Base-by-base conservation (phyloP, 2,888 invertebrate genomes). In the Campaea margaritaria region DNA sequence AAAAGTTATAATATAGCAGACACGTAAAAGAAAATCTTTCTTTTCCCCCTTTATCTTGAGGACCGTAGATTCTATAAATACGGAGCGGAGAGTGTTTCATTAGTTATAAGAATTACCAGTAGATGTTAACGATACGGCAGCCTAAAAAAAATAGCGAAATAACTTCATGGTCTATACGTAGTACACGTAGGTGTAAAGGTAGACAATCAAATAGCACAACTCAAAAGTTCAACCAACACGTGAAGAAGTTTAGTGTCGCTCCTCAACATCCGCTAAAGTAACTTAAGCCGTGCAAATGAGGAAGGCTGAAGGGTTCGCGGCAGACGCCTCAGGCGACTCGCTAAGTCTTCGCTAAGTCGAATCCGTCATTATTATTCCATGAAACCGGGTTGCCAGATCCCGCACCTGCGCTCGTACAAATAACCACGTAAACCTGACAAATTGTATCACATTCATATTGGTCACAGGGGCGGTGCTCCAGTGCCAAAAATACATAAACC, bases 351-450 rank as follows among this genome's bases (percentile, higher is more conserved):
- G 69, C 79, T 77, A 89, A 90, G 87, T 88, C 85, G 84, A 83
- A 89, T 90, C 84, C 78, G 84, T 89, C 89, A 90, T 90, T 90
- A 89, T 87, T 85, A 87, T 86, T 82, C 81, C 76, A 80, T 78
- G 79, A 75, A 79, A 85, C 76, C 79, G 80, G 79, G 76, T 78
- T 68, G 71, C 64, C 72, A 51, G 69, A 68, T 66, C 73, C 67
- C 76, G 76, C 89, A 90, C 90, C 89, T 89, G 90, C 81, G 82
- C 82, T 69, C 78, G 75, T 81, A 86, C 87, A 89, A 90, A 89
- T 88, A 89, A 85, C 87, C 87, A 78, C 79, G 83, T 89, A 89
- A 91, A 87, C 86, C 89, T 86, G 87, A 91, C 85, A 90, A 89
- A 91, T 90, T 80, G 88, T 79, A 83, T 82, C 84, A 85, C 90